phyloP scores from a whole-genome alignment of 2,888 invertebrate genomes.

The Anorthoa munda region DNA sequence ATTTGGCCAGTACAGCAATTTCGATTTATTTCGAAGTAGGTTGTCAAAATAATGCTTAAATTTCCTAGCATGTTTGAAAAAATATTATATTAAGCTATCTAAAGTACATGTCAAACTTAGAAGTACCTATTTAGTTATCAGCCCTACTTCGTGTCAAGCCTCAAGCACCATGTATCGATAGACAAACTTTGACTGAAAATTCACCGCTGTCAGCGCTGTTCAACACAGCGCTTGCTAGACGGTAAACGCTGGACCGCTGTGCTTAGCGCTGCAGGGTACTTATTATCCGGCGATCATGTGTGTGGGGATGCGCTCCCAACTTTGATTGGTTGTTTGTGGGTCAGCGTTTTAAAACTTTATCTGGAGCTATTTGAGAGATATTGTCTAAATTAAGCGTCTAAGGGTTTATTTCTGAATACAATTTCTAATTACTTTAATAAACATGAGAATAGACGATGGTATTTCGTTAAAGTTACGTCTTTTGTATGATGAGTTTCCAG shows the following conservation, averaged over 20 bases:
- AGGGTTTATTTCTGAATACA: background rate
- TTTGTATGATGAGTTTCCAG: background rate
- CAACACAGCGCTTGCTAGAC: slow-evolving; percentile 13
- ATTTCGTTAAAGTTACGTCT: background rate
- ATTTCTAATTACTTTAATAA: background rate
- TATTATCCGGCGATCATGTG: slow-evolving; percentile 51
- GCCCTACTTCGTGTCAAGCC: slow-evolving; percentile 3
- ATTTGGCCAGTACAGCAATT: too few relatives aligned
- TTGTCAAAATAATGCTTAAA: too few relatives aligned
- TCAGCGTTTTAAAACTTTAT: slow-evolving; percentile 37
- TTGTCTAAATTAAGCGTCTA: background rate
- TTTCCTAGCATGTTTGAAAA: too few relatives aligned
- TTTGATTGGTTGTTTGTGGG: slow-evolving; percentile 58
- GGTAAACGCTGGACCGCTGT: slow-evolving; percentile 24
- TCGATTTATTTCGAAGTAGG: too few relatives aligned
- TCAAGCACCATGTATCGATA: slow-evolving; percentile 16
- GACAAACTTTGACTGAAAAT: slow-evolving; percentile 35
- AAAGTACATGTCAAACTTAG: background rate
- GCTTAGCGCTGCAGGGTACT: slow-evolving; percentile 39
- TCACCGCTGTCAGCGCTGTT: slow-evolving; percentile 46
- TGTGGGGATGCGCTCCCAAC: slow-evolving; percentile 32
- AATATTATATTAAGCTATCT: background rate
- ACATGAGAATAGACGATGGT: too few relatives aligned
- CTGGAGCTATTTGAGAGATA: slow-evolving; percentile 6
- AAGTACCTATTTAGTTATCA: background rate